These are phyloP conservation scores for Hafferia zeledoni DNA, from an alignment of 2,797 vertebrate genomes.

Conservation along the genomic window DNA sequence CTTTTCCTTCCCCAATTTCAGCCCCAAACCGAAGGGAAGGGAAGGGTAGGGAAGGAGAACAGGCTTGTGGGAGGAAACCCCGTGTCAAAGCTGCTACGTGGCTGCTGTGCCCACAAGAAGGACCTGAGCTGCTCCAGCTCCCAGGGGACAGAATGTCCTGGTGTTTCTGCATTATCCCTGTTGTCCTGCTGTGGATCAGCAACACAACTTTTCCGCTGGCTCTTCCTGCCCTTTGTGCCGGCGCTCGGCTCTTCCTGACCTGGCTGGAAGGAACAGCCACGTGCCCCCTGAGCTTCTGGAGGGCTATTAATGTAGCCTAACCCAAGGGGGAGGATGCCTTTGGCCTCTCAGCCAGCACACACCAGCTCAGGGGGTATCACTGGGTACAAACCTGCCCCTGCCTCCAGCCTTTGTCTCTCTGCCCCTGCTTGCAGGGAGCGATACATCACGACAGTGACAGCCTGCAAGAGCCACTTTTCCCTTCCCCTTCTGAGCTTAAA, in stretches of 20 bases:
- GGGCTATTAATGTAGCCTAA: fast-evolving
- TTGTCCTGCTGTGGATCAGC: not conserved
- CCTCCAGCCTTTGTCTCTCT: not conserved
- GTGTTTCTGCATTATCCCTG: fast-evolving
- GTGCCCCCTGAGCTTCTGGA: fast-evolving
- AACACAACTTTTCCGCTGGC: not conserved
- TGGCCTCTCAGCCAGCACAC: not conserved
- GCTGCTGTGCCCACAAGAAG: not conserved
- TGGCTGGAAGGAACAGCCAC: fast-evolving
- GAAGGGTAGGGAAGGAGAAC: not conserved
- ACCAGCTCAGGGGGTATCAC: not conserved
- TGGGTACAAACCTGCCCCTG: not conserved
- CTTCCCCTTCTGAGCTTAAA: not conserved
- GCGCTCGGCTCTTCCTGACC: not conserved
- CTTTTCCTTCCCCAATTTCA: conserved; percentile 5
- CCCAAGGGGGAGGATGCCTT: fast-evolving
- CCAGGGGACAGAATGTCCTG: not conserved
- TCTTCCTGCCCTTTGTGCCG: not conserved
- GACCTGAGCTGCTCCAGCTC: not conserved
- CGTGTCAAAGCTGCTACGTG: not conserved
- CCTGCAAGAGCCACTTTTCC: not conserved
- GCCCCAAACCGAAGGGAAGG: not conserved
- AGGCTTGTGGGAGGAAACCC: conserved; percentile 1
- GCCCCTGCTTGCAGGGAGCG: fast-evolving
- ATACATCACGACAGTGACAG: fast-evolving